phyloP scores from a whole-genome alignment of 2,113 vertebrate genomes.

The Dasyprocta punctata region DNA sequence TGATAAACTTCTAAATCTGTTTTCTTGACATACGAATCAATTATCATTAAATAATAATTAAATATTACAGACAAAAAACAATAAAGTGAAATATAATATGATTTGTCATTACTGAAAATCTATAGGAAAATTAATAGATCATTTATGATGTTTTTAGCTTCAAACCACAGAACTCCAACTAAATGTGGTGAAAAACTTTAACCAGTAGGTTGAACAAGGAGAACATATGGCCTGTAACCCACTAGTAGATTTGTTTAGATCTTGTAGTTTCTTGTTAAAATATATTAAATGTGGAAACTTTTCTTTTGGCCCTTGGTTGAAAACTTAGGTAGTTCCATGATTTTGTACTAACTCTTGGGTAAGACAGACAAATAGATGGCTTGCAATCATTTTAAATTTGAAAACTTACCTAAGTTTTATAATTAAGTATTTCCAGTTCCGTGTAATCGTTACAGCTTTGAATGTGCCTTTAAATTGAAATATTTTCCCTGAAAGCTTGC shows the following conservation, averaged over 20 bases:
- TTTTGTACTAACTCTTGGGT: background rate
- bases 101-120: background rate
- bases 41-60: background rate
- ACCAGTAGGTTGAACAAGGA: background rate
- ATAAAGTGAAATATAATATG: background rate
- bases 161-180: background rate
- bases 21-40: background rate
- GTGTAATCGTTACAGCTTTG: background rate
- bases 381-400: constrained; percentile 9
- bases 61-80: background rate
- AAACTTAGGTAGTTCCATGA: background rate
- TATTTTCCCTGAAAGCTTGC: background rate
- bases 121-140: background rate
- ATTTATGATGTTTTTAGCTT: background rate
- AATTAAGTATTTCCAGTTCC: background rate
- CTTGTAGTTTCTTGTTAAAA: background rate
- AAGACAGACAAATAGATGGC: background rate
- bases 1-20: background rate
- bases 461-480: background rate
- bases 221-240: background rate
- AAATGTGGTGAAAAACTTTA: background rate
- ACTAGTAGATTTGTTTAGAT: background rate
- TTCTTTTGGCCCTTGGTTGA: background rate
- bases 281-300: background rate
- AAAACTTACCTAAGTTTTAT: background rate